Evolutionary conservation across 1,140 invertebrate genomes (phyloP).

Genomic region (Lethrus apterus): DNA sequence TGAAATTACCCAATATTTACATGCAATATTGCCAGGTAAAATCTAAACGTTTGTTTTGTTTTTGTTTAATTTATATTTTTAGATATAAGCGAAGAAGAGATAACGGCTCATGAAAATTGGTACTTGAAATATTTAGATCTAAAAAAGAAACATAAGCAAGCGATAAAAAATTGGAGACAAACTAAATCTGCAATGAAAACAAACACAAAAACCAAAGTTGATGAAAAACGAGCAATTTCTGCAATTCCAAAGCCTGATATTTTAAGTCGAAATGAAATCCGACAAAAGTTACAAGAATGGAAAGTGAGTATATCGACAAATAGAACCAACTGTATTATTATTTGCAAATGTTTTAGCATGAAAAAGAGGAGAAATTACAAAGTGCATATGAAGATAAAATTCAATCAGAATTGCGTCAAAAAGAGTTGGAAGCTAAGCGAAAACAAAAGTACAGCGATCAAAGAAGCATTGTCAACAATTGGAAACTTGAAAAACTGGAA

Average conservation of each 20-base stretch:
- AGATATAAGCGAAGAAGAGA: constrained; percentile 37
- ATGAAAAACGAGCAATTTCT: constrained; percentile 1
- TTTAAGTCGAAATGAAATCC: constrained; percentile 15
- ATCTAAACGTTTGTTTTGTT: constrained; percentile 10
- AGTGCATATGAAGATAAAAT: constrained; percentile 16
- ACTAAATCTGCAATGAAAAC: constrained; percentile 25
- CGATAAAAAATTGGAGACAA: constrained; percentile 43
- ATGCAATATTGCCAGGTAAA: constrained; percentile 30
- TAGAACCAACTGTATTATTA: background rate
- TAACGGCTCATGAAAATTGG: constrained; percentile 42
- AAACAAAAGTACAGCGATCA: constrained; percentile 16
- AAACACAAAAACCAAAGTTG: constrained; percentile 5
- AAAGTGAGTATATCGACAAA: constrained; percentile 8
- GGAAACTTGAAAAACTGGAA: constrained; percentile 21
- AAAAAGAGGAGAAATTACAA: constrained; percentile 22
- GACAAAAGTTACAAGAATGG: constrained; percentile 17
- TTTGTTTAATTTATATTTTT: constrained; percentile 16
- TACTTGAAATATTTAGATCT: constrained; percentile 41
- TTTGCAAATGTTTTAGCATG: constrained; percentile 13
- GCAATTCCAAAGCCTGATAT: constrained; percentile 12
- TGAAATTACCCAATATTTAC: constrained; percentile 24
- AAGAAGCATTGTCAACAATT: constrained; percentile 21
- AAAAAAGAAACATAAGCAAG: constrained; percentile 40
- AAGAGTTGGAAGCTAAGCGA: constrained; percentile 16
- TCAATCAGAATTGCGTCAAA: constrained; percentile 15